These are phyloP conservation scores for Varecia variegata DNA, from an alignment of 2,797 vertebrate genomes.

Conservation along the genomic window DNA sequence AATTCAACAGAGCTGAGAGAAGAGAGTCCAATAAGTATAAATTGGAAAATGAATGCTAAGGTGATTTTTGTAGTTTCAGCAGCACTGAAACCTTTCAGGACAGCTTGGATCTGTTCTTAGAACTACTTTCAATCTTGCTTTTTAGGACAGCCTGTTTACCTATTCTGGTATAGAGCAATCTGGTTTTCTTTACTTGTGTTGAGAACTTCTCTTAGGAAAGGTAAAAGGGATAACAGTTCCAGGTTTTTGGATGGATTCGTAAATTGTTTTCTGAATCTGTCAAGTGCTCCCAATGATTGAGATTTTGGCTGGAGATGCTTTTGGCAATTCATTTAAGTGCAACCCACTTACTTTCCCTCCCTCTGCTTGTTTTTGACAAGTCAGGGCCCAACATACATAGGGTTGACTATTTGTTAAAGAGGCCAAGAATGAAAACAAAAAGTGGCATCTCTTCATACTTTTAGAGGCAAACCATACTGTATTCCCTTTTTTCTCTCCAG, in stretches of 20 bases:
- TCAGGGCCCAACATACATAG: background rate
- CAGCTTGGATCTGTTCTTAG: background rate
- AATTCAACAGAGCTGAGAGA: background rate
- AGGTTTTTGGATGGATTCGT: conserved; percentile 43
- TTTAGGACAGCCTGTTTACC: background rate
- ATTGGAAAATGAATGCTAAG: background rate
- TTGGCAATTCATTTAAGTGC: conserved; percentile 24
- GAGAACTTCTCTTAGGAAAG: background rate
- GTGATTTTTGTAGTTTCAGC: background rate
- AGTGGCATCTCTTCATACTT: background rate
- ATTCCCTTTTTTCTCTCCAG: background rate
- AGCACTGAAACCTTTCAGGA: background rate
- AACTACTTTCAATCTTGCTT: background rate
- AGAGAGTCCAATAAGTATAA: background rate
- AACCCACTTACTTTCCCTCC: background rate
- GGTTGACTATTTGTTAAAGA: background rate
- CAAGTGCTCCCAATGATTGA: background rate
- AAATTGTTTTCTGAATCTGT: conserved; percentile 37
- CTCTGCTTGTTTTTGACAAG: conserved; percentile 32
- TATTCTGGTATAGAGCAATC: background rate
- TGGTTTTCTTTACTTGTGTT: conserved; percentile 12
- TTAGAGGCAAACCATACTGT: background rate
- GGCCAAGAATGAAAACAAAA: conserved; percentile 1
- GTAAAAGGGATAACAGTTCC: background rate
- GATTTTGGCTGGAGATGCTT: conserved; percentile 42